Evolutionary conservation across 2,113 vertebrate genomes (phyloP), one percentile per base, ranked within the genome.

Genomic region (Phalacrocorax pelagicus): DNA sequence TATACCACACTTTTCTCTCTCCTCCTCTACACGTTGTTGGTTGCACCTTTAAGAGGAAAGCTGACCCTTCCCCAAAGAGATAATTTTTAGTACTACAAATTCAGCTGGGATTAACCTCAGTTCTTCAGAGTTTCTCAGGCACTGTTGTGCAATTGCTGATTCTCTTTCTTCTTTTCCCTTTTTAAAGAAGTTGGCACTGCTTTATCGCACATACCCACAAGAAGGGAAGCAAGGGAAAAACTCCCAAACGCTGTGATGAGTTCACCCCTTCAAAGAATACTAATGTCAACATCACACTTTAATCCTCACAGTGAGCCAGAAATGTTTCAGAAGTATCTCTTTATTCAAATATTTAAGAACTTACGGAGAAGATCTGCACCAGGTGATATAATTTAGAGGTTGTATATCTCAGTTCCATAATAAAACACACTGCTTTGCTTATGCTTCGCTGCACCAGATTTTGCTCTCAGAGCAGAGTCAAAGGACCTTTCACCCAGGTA

Each of bases 271-370:
- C 89, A 95, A 95, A 91, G 86, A 87, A 77, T 55, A 58, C 40
- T 52, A 62, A 65, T 54, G 66, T 94, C 84, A 95, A 77, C 54
- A 66, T 73, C 67, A 65, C 12, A 77, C 84, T 95, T 92, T 94
- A 89, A 94, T 95, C 58, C 71, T 80, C 30, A 85, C 11, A 92
- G 51, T 15, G 38, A 94, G 54, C 4, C 42, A 96, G 78, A 91
- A 94, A 73, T 87, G 34, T 81, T 92, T 95, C 85, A 92, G 74
- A 95, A 92, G 63, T 83, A 70, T 47, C 46, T 87, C 3, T 66
- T 94, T 94, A 92, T 88, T 96, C 84, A 97, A 96, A 93, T 95
- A 93, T 92, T 92, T 80, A 88, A 88, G 66, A 91, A 85, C 23
- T 90, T 91, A 62, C 14, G 82, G 49, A 80, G 62, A 86, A 90